Percentiles rank a stretch among this genome's conserved stretches.
These are phyloP conservation scores for Thamnophis sirtalis DNA, from an alignment of 2,113 vertebrate genomes.

Conservation along the genomic window DNA sequence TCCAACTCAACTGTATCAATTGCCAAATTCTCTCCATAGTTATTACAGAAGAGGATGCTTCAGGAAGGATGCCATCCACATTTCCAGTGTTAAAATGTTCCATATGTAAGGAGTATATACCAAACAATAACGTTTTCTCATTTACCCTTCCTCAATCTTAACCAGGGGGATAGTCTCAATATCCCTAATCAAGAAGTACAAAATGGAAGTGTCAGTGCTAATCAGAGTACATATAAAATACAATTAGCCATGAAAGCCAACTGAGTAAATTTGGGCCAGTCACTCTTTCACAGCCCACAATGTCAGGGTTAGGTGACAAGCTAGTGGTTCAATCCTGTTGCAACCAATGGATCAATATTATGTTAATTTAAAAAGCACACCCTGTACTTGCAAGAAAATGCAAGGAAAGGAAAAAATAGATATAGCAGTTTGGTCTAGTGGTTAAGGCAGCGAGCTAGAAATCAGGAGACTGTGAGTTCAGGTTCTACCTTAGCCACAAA, in stretches of 20 bases:
- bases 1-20: not conserved
- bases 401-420: too few species aligned
- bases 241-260: not conserved
- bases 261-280: too few species aligned
- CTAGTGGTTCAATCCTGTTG: too few species aligned
- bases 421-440: too few species aligned
- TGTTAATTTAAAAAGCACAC: too few species aligned
- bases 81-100: not conserved
- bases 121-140: not conserved
- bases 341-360: too few species aligned
- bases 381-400: too few species aligned
- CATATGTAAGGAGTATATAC: not conserved
- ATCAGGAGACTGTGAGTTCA: too few species aligned
- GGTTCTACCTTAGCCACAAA: too few species aligned
- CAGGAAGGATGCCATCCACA: not conserved
- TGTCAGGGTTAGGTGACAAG: too few species aligned
- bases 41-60: not conserved
- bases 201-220: not conserved
- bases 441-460: too few species aligned
- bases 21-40: not conserved
- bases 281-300: too few species aligned
- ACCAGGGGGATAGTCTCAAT: not conserved
- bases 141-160: not conserved
- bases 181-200: not conserved
- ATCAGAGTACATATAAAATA: not conserved